Evolutionary conservation across 2,888 invertebrate genomes (phyloP).

Genomic region (Gandaritis pyraliata): DNA sequence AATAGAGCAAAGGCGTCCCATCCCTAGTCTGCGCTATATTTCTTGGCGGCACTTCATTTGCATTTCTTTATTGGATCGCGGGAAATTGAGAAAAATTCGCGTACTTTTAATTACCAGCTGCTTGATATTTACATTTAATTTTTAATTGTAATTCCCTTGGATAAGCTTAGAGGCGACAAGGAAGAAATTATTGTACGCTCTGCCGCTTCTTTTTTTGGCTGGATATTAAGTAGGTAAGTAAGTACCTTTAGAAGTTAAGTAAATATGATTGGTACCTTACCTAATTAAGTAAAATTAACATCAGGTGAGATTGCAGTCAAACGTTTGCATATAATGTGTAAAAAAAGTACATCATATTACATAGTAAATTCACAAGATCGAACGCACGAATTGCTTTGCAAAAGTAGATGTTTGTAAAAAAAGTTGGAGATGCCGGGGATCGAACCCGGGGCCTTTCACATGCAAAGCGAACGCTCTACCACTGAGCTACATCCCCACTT

Average conservation of each 20-base stretch:
- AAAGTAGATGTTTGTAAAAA: conserved; percentile 27
- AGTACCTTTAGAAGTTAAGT: too few species aligned
- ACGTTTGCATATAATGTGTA: too few species aligned
- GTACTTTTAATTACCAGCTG: conserved; percentile 69
- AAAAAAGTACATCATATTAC: too few species aligned
- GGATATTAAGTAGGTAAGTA: too few species aligned
- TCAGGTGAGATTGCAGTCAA: too few species aligned
- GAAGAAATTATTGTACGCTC: background rate
- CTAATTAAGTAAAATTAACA: too few species aligned
- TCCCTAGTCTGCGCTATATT: conserved; percentile 60
- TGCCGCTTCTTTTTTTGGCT: too few species aligned
- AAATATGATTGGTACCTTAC: too few species aligned
- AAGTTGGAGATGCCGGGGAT: conserved; percentile 94
- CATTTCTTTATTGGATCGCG: conserved; percentile 82
- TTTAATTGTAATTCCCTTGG: conserved; percentile 38
- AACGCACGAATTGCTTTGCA: too few species aligned
- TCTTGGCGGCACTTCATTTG: conserved; percentile 78
- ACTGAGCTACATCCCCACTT: conserved; percentile 95
- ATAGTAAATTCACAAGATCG: too few species aligned
- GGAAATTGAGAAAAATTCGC: conserved; percentile 77
- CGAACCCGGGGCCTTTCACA: conserved; percentile 99
- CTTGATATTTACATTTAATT: conserved; percentile 55
- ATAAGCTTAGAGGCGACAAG: background rate
- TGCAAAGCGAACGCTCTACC: conserved; percentile 99
- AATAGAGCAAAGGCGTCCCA: conserved; percentile 25